Conservation (phyloP, 92 coral and sea anemone genomes). For the Pocillopora meandrina region DNA sequence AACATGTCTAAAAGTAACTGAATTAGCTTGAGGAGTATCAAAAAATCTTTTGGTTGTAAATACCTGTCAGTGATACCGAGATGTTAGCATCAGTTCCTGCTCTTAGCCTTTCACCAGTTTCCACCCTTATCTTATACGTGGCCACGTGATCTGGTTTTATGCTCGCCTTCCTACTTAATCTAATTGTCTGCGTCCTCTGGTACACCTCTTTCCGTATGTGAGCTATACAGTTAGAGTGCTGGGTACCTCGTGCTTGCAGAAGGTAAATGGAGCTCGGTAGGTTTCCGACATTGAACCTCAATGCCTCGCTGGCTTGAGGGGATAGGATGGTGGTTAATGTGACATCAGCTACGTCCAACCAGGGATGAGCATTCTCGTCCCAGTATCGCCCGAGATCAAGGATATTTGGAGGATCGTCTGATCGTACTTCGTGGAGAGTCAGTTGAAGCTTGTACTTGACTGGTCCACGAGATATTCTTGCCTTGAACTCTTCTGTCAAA, state of each 20-base stretch:
- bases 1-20: neutral
- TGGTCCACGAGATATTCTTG: constrained; percentile 62
- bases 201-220: constrained; percentile 72
- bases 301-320: constrained; percentile 70
- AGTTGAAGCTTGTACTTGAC: constrained; percentile 79
- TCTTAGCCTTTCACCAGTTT: constrained; percentile 60
- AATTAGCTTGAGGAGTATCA: too few species aligned
- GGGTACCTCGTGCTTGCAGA: constrained; percentile 70
- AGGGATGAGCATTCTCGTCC: constrained; percentile 88
- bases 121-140: constrained; percentile 60
- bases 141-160: constrained; percentile 38
- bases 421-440: constrained; percentile 66
- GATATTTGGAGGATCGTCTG: constrained; percentile 72
- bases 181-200: constrained; percentile 52
- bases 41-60: too few species aligned
- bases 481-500: constrained; percentile 64
- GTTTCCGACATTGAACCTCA: constrained; percentile 57
- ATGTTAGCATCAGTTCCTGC: constrained; percentile 73
- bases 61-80: constrained; percentile 69
- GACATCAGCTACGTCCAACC: constrained; percentile 93
- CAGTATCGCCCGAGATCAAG: constrained; percentile 70
- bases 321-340: constrained; percentile 70
- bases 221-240: constrained; percentile 72
- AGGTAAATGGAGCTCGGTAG: constrained; percentile 52
- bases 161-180: constrained; percentile 20